phyloP scores from a whole-genome alignment of 2,888 invertebrate species.

The Tetropium fuscum region DNA sequence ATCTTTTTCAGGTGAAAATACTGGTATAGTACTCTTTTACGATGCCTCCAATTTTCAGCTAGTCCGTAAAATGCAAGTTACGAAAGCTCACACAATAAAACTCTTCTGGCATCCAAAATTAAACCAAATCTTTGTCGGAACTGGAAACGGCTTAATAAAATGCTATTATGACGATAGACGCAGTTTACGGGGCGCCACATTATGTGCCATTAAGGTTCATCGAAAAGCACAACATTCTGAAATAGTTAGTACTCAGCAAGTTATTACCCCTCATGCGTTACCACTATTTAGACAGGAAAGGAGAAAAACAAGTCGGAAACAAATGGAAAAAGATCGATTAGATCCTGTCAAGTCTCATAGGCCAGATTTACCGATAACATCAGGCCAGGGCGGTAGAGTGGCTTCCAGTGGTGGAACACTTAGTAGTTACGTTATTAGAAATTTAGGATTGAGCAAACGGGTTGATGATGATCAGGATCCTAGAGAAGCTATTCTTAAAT shows the following conservation, averaged over 20 bases:
- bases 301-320: constrained; percentile 88
- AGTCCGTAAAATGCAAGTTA: constrained; percentile 80
- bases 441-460: constrained; percentile 92
- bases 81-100: constrained; percentile 87
- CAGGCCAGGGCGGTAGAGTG: constrained; percentile 89
- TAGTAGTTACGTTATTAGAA: constrained; percentile 91
- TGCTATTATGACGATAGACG: constrained; percentile 91
- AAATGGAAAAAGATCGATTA: constrained; percentile 90
- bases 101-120: constrained; percentile 96
- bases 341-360: constrained; percentile 87
- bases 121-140: constrained; percentile 96
- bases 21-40: constrained; percentile 83
- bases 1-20: constrained; percentile 57
- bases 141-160: constrained; percentile 90
- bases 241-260: constrained; percentile 87
- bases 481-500: constrained; percentile 93
- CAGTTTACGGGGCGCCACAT: constrained; percentile 90
- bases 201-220: constrained; percentile 87
- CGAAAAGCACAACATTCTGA: constrained; percentile 86
- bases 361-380: constrained; percentile 89
- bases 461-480: constrained; percentile 95
- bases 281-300: constrained; percentile 95
- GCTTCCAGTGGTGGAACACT: constrained; percentile 96
- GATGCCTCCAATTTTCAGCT: constrained; percentile 81
- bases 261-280: constrained; percentile 93